Percentiles rank a stretch among this genome's conserved stretches.
Conservation (phyloP, 2,113 vertebrate genomes). For the Chionodraco myersi region DNA sequence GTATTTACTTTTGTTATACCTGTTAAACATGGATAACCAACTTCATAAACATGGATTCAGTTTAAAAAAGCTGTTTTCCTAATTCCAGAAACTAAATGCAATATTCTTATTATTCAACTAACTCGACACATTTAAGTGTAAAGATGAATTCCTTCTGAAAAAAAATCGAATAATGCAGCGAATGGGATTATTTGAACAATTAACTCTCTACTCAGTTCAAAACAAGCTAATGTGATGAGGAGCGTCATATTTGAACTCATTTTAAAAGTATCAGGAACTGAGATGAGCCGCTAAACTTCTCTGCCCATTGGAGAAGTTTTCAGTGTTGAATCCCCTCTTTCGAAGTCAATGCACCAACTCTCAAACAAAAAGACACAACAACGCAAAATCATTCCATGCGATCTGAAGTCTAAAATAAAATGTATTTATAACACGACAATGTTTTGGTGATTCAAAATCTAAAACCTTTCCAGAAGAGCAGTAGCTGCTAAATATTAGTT, state of each 20-base stretch:
- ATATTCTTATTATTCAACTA: conserved; percentile 2
- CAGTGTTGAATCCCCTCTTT: conserved; percentile 22
- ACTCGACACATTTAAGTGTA: not conserved
- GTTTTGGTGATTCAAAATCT: conserved; percentile 1
- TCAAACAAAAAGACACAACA: conserved; percentile 16
- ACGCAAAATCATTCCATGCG: conserved; percentile 7
- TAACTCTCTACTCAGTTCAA: conserved; percentile 6
- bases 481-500: not conserved
- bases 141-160: not conserved
- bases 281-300: conserved; percentile 2
- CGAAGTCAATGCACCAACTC: conserved; percentile 21
- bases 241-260: not conserved
- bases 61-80: not conserved
- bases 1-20: conserved; percentile 29
- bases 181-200: not conserved
- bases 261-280: conserved; percentile 7
- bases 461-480: not conserved
- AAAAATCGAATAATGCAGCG: not conserved
- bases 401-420: conserved; percentile 3
- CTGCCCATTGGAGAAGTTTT: conserved; percentile 41
- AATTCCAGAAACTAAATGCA: not conserved
- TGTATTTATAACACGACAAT: not conserved
- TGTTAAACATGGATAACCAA: not conserved
- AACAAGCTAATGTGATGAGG: not conserved
- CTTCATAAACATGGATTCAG: not conserved